phyloP scores from a whole-genome alignment of 2,113 vertebrate species.

The Haplochromis burtoni region DNA sequence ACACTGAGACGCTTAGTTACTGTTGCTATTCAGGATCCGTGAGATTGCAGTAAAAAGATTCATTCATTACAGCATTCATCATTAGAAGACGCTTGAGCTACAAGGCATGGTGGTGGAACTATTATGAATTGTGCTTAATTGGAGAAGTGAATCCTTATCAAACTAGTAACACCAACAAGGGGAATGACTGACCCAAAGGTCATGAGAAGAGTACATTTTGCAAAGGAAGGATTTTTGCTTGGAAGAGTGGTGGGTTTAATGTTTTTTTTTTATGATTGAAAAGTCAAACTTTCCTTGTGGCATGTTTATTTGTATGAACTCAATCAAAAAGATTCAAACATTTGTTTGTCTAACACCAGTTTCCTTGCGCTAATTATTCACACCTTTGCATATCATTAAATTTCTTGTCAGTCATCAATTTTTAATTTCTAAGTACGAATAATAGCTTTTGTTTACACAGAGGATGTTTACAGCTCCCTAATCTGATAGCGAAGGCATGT shows the following conservation, averaged over 20 bases:
- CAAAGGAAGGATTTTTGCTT: neutral
- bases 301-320: neutral
- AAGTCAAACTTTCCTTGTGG: neutral
- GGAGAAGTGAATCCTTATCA: neutral
- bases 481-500: neutral
- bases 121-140: neutral
- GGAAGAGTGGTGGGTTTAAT: neutral
- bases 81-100: neutral
- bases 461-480: neutral
- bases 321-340: neutral
- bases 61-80: neutral
- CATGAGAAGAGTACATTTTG: neutral
- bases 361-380: neutral
- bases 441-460: neutral
- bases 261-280: accelerated
- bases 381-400: neutral
- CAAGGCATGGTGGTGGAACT: neutral
- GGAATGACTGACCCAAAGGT: neutral
- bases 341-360: neutral
- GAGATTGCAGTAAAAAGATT: neutral
- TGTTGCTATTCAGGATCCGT: neutral
- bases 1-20: neutral
- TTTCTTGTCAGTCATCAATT: neutral
- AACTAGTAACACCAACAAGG: neutral
- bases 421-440: neutral